Evolutionary conservation across 2,113 vertebrate species (phyloP).

Genomic region (Henicopernis longicauda): DNA sequence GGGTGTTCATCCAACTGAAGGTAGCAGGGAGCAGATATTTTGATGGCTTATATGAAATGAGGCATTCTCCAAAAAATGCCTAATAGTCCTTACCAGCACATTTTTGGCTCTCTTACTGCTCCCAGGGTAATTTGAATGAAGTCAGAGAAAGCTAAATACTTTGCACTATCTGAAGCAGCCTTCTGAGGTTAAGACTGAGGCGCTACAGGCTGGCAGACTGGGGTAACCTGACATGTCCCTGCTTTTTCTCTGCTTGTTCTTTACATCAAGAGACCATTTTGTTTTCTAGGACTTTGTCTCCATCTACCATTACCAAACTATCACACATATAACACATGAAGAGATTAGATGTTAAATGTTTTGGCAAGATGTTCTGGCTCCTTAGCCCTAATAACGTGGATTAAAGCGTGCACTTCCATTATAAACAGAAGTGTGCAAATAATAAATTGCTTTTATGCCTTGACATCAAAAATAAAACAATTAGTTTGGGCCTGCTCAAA

Average conservation of each 20-base stretch:
- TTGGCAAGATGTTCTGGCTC: background rate
- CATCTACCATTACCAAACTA: background rate
- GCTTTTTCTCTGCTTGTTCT: background rate
- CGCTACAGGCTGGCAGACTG: background rate
- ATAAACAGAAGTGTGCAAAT: background rate
- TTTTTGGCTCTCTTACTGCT: background rate
- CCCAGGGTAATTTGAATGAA: background rate
- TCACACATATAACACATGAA: background rate
- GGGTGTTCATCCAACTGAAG: background rate
- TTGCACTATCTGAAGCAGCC: background rate
- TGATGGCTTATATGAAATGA: background rate
- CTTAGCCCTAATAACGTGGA: background rate
- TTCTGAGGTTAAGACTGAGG: background rate
- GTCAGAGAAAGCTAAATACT: background rate
- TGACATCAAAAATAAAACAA: background rate
- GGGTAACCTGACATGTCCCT: background rate
- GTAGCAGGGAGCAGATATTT: background rate
- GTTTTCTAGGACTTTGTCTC: background rate
- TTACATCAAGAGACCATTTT: background rate
- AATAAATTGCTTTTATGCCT: background rate
- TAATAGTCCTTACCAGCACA: background rate
- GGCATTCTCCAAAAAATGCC: background rate
- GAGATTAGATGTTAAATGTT: background rate
- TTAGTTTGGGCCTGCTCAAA: background rate
- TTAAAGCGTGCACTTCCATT: background rate